Evolutionary conservation across 2,797 vertebrate species (phyloP), one percentile per base, ranked within the genome.

Genomic region (Pseudochromis fuscus): DNA sequence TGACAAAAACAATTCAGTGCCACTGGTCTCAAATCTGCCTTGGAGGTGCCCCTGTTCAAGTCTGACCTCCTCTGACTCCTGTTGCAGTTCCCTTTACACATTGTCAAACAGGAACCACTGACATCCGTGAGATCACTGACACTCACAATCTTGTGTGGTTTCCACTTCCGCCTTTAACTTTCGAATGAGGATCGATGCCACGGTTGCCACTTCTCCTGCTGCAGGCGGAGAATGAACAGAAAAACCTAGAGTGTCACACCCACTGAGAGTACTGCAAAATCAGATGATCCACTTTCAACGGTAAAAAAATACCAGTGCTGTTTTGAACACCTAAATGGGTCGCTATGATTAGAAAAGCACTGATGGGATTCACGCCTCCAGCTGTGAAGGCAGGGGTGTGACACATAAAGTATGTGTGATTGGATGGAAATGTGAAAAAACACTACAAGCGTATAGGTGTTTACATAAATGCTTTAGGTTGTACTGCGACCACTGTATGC

Each of bases 341-440:
- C 79, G 11, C 85, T 79, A 68, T 82, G 77, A 84, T 85, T 86
- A 83, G 76, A 87, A 74, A 77, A 60, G 23, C 59, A 24, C 78
- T 30, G 48, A 30, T 59, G 77, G 71, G 68, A 77, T 55, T 75
- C 45, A 71, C 1, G 8, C 31, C 49, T 63, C 8, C 35, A 75
- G 51, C 49, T 37, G 16, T 44, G 51, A 42, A 24, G 55, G 44
- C 46, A 24, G 57, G 12, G 15, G 18, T 12, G 45, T 18, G 31
- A 51, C 30, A 55, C 8, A 8, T 19, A 5, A 49, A 15, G 16
- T n/a, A 16, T 8, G 2, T 25, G 1, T 19, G 8, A 73, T 1
- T 33, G 37, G 11, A 33, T 7, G 12, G 42, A 40, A 16, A 49
- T 11, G 10, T 15, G 16, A 25, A 21, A 35, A 18, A 45, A 30